Evolutionary conservation across 2,888 invertebrate genomes (phyloP).

Genomic region (Drosophila tripunctata): DNA sequence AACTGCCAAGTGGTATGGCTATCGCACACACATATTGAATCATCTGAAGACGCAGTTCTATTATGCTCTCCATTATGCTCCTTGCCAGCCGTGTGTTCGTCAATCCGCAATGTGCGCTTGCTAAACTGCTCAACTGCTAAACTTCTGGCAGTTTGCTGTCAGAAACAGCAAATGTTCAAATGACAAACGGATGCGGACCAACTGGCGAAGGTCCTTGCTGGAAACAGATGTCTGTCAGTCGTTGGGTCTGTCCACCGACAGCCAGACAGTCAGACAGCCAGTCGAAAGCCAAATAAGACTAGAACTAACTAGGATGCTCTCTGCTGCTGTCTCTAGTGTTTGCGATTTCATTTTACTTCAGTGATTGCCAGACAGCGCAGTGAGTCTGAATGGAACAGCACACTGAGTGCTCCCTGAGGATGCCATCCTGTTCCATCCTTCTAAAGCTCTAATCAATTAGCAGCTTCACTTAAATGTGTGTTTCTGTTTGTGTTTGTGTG

Average conservation of each 20-base stretch:
- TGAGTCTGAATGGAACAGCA: not conserved
- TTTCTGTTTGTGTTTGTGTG: not conserved
- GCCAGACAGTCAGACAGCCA: slow-evolving; percentile 11
- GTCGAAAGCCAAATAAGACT: slow-evolving; percentile 1
- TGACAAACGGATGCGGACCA: slow-evolving; percentile 69
- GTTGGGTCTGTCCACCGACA: slow-evolving; percentile 2
- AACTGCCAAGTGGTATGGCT: slow-evolving; percentile 32
- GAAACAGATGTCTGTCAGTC: slow-evolving; percentile 34
- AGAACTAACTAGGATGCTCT: slow-evolving; percentile 20
- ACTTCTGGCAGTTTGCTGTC: slow-evolving; percentile 73
- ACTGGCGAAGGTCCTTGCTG: slow-evolving; percentile 46
- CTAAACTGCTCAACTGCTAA: slow-evolving; percentile 63
- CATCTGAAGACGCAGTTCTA: not conserved
- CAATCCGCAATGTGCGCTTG: slow-evolving; percentile 56
- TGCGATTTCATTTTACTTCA: slow-evolving; percentile 45
- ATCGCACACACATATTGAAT: slow-evolving; percentile 57
- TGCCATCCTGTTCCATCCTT: not conserved
- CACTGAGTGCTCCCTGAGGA: slow-evolving; percentile 9
- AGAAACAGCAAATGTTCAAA: slow-evolving; percentile 66
- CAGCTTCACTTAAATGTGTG: slow-evolving; percentile 30
- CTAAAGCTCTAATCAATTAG: slow-evolving; percentile 57
- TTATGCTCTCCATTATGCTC: slow-evolving; percentile 9
- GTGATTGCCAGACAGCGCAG: slow-evolving; percentile 32
- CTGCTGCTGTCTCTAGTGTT: slow-evolving; percentile 29
- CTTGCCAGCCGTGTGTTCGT: slow-evolving; percentile 49